Conservation (phyloP, 1,140 invertebrate genomes). For the Triops longicaudatus region DNA sequence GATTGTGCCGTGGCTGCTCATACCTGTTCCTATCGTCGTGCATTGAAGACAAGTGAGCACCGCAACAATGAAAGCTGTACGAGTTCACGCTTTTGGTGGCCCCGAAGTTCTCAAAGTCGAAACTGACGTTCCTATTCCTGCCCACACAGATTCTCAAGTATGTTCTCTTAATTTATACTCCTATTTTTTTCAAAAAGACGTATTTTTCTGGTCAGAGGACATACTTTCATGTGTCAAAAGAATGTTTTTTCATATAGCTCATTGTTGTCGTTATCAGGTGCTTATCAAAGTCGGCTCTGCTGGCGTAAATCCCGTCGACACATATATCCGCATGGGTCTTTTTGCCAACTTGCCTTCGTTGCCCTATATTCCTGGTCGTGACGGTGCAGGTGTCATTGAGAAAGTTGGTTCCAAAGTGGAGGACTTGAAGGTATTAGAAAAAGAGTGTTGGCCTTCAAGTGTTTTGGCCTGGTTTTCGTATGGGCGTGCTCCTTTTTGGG, state of each 20-base stretch:
- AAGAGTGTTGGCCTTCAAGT: no score
- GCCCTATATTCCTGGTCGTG: slow-evolving; percentile 47
- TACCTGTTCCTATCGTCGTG: background rate
- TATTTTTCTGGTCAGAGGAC: no score
- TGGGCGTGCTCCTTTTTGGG: no score
- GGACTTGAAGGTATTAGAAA: slow-evolving; percentile 40
- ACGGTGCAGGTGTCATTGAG: slow-evolving; percentile 47
- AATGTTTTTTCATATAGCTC: no score
- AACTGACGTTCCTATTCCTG: slow-evolving; percentile 37
- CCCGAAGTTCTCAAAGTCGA: slow-evolving; percentile 38
- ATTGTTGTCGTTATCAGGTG: slow-evolving; percentile 37
- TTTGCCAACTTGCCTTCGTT: slow-evolving; percentile 41
- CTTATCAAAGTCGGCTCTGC: slow-evolving; percentile 43
- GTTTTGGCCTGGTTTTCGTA: slow-evolving; percentile 25
- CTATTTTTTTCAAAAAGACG: background rate
- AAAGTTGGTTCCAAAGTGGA: slow-evolving; percentile 42
- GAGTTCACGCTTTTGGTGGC: slow-evolving; percentile 39
- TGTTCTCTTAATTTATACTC: slow-evolving; percentile 10
- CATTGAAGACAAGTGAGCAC: background rate
- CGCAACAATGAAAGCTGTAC: slow-evolving; percentile 37
- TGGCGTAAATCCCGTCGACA: slow-evolving; percentile 54
- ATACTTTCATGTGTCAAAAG: no score
- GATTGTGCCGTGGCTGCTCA: background rate
- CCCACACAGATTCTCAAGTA: slow-evolving; percentile 35
- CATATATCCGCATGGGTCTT: slow-evolving; percentile 47